These are phyloP conservation scores for Timema podura DNA, from an alignment of 2,888 invertebrate species.

Conservation along the genomic window DNA sequence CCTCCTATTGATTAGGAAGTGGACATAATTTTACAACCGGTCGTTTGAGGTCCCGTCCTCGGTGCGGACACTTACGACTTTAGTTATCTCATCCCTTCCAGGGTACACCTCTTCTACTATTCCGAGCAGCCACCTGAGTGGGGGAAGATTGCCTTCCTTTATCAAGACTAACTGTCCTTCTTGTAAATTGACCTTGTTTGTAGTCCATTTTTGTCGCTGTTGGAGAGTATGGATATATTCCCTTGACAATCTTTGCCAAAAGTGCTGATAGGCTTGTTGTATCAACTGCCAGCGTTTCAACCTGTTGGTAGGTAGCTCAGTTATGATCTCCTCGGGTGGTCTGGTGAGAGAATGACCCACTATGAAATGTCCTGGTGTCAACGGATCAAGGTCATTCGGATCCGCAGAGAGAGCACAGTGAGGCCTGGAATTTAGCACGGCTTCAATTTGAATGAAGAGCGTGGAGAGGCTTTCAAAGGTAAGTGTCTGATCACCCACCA, in stretches of 20 bases:
- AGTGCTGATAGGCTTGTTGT: conserved; percentile 21
- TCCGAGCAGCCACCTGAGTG: not conserved
- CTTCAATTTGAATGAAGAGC: conserved; percentile 28
- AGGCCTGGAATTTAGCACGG: conserved; percentile 29
- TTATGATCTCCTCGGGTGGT: conserved; percentile 13
- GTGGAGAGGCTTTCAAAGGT: conserved; percentile 32
- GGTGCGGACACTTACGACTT: not conserved
- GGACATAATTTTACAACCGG: not conserved
- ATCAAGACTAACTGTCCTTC: not conserved
- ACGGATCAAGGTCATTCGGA: conserved; percentile 5
- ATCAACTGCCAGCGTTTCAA: conserved; percentile 25
- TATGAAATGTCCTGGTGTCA: conserved; percentile 28
- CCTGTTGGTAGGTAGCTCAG: conserved; percentile 19
- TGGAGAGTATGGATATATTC: conserved; percentile 22
- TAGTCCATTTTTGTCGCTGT: conserved; percentile 20
- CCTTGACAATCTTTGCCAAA: conserved; percentile 26
- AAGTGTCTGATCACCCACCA: conserved; percentile 21
- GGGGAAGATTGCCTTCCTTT: not conserved
- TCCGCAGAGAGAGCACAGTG: conserved; percentile 18
- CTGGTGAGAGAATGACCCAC: conserved; percentile 20
- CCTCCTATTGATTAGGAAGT: not conserved
- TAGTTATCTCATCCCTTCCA: not conserved
- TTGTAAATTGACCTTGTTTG: not conserved
- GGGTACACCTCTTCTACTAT: not conserved
- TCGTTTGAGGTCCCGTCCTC: not conserved